These are phyloP conservation scores for Drosophila lacicola DNA, from an alignment of 2,888 invertebrate genomes.

Conservation along the genomic window DNA sequence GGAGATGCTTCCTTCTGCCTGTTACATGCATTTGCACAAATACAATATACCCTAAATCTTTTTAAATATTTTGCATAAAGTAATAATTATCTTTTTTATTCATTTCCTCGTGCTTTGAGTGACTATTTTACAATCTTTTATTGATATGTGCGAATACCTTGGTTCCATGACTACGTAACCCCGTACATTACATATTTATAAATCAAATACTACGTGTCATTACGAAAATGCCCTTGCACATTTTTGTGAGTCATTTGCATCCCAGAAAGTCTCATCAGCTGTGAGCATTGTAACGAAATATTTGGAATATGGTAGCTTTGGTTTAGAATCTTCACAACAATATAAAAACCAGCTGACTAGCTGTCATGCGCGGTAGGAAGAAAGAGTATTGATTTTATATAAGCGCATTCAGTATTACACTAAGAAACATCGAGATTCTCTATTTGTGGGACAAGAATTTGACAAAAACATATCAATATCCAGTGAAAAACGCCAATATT, in stretches of 20 bases:
- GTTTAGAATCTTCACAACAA: not conserved
- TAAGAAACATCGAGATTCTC: not conserved
- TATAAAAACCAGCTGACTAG: slow-evolving; percentile 22
- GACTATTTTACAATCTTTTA: too few relatives aligned
- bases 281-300: not conserved
- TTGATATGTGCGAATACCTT: too few relatives aligned
- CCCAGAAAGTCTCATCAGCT: slow-evolving; percentile 10
- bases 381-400: slow-evolving; percentile 32
- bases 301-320: not conserved
- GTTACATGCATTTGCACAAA: too few relatives aligned
- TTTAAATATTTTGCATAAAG: too few relatives aligned
- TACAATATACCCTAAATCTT: too few relatives aligned
- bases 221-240: not conserved
- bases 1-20: too few relatives aligned
- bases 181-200: too few relatives aligned
- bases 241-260: not conserved
- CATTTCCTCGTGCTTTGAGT: too few relatives aligned
- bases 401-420: slow-evolving; percentile 3
- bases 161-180: too few relatives aligned
- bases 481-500: not conserved
- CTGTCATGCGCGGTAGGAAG: slow-evolving; percentile 26
- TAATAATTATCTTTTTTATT: too few relatives aligned
- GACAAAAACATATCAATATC: not conserved
- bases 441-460: not conserved
- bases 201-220: too few relatives aligned